phyloP scores from a whole-genome alignment of 2,797 vertebrate species.

The Coranthus polyacanthus region DNA sequence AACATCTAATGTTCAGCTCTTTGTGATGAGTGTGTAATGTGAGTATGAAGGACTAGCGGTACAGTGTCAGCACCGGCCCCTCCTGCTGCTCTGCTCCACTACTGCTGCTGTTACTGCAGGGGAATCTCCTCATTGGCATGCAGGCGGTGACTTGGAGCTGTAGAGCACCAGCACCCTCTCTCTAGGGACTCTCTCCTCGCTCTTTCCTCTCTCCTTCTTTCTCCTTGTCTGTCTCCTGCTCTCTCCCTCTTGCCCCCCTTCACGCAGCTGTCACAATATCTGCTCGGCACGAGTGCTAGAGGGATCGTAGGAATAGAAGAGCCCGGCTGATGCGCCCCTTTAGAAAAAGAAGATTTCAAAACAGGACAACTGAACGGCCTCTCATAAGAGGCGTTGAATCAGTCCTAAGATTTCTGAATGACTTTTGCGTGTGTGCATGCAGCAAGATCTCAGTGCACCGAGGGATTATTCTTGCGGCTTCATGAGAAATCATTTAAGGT shows the following conservation, averaged over 20 bases:
- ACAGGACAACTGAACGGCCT: constrained; percentile 63
- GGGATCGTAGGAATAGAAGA: constrained; percentile 53
- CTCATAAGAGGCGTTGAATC: constrained; percentile 65
- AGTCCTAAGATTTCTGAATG: constrained; percentile 61
- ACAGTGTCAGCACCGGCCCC: constrained; percentile 64
- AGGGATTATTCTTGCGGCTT: constrained; percentile 44
- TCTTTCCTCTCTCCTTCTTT: constrained; percentile 70
- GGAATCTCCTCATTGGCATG: constrained; percentile 87
- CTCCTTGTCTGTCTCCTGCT: constrained; percentile 66
- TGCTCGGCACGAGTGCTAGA: constrained; percentile 48
- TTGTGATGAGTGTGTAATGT: constrained; percentile 61
- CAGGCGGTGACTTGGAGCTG: constrained; percentile 76
- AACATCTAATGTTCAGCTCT: constrained; percentile 43
- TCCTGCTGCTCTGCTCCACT: constrained; percentile 62
- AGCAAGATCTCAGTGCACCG: constrained; percentile 21
- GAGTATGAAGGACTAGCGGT: constrained; percentile 66
- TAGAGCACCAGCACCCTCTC: constrained; percentile 80
- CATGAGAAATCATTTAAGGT: constrained; percentile 56
- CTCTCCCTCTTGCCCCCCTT: constrained; percentile 45
- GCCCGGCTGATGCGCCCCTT: constrained; percentile 61
- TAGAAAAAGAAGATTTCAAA: constrained; percentile 64
- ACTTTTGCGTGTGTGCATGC: constrained; percentile 32
- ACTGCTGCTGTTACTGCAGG: constrained; percentile 71
- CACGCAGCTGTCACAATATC: constrained; percentile 80
- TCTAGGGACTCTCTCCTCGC: constrained; percentile 74